Conservation (phyloP, 2,797 vertebrate species). For the Thunnus albacares region DNA sequence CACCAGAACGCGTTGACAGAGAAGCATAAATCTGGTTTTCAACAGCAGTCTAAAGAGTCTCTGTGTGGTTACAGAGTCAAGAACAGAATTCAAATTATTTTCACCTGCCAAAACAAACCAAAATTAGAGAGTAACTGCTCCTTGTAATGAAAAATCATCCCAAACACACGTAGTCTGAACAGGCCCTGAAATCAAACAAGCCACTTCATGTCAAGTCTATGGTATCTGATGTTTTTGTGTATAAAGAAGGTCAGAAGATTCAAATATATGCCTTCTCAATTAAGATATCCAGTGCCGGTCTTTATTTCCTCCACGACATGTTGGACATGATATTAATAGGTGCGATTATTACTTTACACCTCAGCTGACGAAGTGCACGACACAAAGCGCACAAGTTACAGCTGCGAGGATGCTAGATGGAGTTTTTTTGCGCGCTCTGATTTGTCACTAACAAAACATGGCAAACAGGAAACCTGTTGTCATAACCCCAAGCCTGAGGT, state of each 20-base stretch:
- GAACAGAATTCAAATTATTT: constrained; percentile 16
- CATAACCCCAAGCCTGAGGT: constrained; percentile 21
- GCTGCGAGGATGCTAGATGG: background rate
- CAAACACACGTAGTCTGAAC: background rate
- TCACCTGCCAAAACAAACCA: constrained; percentile 42
- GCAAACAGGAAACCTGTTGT: constrained; percentile 14
- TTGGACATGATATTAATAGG: background rate
- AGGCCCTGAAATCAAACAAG: background rate
- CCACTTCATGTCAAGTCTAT: background rate
- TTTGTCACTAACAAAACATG: background rate
- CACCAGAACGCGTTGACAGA: constrained; percentile 23
- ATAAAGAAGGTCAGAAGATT: background rate
- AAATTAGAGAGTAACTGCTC: constrained; percentile 4
- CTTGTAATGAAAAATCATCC: background rate
- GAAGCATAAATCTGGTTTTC: constrained; percentile 46
- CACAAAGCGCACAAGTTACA: background rate
- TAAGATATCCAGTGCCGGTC: background rate
- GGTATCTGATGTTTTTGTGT: background rate
- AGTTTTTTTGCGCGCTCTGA: background rate
- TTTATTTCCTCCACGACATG: background rate
- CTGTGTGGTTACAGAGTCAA: background rate
- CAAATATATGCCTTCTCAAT: background rate
- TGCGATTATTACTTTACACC: background rate
- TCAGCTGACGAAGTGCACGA: background rate
- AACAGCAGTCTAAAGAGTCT: constrained; percentile 32